Base-by-base conservation (phyloP, 92 coral and sea anemone genomes). In the Phenganax marumi region DNA sequence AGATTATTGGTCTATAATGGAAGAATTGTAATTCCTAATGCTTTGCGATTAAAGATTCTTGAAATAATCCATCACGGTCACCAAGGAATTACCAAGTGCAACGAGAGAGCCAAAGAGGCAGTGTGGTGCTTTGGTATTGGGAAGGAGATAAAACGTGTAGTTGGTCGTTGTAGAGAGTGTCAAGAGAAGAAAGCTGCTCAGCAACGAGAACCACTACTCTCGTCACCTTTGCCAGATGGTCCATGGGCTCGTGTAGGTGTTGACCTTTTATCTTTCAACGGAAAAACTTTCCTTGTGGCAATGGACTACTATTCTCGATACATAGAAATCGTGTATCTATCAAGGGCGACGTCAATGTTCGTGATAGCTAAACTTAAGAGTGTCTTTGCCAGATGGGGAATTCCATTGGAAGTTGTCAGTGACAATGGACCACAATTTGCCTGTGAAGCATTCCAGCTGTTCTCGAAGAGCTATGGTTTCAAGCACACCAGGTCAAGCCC, bases 331-430 rank as follows among this genome's bases (percentile, higher is more conserved):
- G 21, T 63, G 16, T 56, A 26, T 79, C 46, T 81, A 61, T 52
- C 81, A 39, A 48, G 25, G 16, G 86, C 87, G 16, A 89, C 85
- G 17, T 16, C 22, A 52, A 19, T 46, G 66, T 17, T 75, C 84
- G 80, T 69, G 80, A 86, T 84, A 33, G 79, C 69, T 13, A 89
- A 85, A 57, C 87, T 89, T 22, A 83, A 89, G 61, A 76, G 65
- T 53, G 58, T 89, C 19, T 89, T 89, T 89, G 85, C 90, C 55
- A 70, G 88, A 68, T 84, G 84, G 69, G 93, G 90, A 81, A 84
- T 87, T 53, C 87, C 89, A 24, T 78, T 76, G 11, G 88, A 79
- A 49, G 8, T 76, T 1, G 72, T 73, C 51, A 80, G 88, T 62
- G 90, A 84, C 52, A 84, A 80, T 64, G 88, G 88, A 19, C 85